Conservation (phyloP, 2,888 invertebrate genomes). For the Lymantria monacha region DNA sequence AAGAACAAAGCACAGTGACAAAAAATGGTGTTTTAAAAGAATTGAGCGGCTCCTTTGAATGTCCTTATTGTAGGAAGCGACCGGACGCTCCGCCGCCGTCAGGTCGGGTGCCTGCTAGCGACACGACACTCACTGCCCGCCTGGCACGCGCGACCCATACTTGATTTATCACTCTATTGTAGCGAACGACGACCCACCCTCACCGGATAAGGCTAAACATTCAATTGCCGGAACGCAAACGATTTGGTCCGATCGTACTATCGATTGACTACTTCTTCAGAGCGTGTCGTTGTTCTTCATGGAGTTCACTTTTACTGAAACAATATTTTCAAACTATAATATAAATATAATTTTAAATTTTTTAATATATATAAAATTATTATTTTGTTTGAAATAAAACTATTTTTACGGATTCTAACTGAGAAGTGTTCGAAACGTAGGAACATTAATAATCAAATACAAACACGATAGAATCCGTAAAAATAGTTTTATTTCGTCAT, state of each 20-base stretch:
- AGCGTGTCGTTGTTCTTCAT: constrained; percentile 9
- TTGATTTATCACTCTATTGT: constrained; percentile 81
- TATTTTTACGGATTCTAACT: no score
- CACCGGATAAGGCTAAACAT: constrained; percentile 78
- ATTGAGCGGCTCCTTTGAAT: constrained; percentile 62
- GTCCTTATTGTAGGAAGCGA: constrained; percentile 48
- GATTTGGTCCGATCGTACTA: constrained; percentile 70
- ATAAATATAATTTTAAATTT: no score
- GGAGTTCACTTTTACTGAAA: constrained; percentile 8
- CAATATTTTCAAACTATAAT: constrained; percentile 11
- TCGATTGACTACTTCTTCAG: constrained; percentile 67
- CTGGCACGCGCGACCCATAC: constrained; percentile 77
- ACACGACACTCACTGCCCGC: constrained; percentile 30
- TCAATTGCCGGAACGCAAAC: constrained; percentile 77
- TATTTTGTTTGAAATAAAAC: no score
- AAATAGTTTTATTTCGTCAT: no score
- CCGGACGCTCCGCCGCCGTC: constrained; percentile 49
- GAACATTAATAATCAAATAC: no score
- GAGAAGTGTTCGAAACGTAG: no score
- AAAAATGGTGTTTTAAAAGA: constrained; percentile 25
- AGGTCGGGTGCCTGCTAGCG: constrained; percentile 35
- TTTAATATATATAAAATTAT: no score
- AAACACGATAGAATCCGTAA: no score
- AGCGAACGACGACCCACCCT: constrained; percentile 71
- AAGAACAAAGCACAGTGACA: not conserved